Evolutionary conservation across 2,797 vertebrate genomes (phyloP).

Genomic region (Sebastes vulpes): DNA sequence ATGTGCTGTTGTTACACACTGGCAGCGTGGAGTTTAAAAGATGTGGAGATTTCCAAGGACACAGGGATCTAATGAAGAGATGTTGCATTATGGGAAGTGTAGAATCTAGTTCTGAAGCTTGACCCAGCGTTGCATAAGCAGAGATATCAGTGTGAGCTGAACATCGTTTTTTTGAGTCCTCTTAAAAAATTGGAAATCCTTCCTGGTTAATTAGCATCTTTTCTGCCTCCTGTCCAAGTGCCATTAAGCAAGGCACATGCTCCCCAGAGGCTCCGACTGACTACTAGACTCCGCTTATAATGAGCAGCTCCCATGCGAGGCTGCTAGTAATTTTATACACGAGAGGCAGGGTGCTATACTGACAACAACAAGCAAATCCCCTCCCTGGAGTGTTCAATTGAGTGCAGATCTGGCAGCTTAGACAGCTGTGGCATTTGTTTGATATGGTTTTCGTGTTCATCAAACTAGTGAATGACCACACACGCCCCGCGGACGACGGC

Average conservation of each 20-base stretch:
- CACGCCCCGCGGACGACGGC: constrained; percentile 20
- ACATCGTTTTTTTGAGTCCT: background rate
- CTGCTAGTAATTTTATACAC: constrained; percentile 21
- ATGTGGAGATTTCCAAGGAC: background rate
- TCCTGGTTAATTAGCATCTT: background rate
- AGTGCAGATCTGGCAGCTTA: constrained; percentile 52
- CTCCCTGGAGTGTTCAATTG: constrained; percentile 31
- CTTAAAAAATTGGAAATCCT: background rate
- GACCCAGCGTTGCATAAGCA: background rate
- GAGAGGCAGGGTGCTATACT: constrained; percentile 4
- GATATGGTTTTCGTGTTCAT: constrained; percentile 63
- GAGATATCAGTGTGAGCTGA: background rate
- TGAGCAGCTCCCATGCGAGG: constrained; percentile 24
- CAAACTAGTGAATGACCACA: constrained; percentile 53
- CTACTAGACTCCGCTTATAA: constrained; percentile 22
- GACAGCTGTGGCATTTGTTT: constrained; percentile 73
- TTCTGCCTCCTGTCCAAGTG: background rate
- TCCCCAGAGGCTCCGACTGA: constrained; percentile 9
- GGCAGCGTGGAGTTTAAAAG: background rate
- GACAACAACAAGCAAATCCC: constrained; percentile 40
- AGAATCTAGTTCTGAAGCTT: background rate
- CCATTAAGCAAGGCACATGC: constrained; percentile 24
- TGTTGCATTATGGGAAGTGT: background rate
- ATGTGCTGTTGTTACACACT: background rate
- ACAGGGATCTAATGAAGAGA: background rate